phyloP scores from a whole-genome alignment of 2,113 vertebrate genomes.

The Lipophrys pholis region DNA sequence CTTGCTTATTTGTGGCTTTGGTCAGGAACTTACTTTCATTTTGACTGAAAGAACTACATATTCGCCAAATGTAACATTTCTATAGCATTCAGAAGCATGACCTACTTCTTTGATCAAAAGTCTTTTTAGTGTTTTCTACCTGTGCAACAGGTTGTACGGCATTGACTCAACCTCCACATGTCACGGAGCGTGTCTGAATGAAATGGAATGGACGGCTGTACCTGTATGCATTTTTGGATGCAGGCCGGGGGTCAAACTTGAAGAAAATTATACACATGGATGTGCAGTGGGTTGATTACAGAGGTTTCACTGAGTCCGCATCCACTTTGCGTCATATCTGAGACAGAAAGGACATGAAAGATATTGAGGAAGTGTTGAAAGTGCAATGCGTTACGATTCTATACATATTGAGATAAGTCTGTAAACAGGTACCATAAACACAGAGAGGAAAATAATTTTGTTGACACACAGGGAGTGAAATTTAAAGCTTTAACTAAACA shows the following conservation, averaged over 20 bases:
- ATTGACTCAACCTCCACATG: no score
- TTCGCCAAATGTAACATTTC: background rate
- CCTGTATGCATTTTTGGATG: conserved; percentile 98
- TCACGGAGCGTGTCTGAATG: no score
- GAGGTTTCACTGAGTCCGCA: conserved; percentile 52
- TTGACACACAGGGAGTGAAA: background rate
- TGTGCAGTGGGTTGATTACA: conserved; percentile 53
- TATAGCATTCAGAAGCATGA: background rate
- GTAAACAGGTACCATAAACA: background rate
- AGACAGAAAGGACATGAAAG: conserved; percentile 36
- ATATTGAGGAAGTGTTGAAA: background rate
- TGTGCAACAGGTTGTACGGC: background rate
- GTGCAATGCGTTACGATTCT: background rate
- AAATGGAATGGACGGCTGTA: conserved; percentile 54
- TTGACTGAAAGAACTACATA: background rate
- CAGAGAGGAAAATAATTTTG: background rate
- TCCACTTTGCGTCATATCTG: conserved; percentile 79
- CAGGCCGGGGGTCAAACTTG: conserved; percentile 95
- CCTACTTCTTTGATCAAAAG: background rate
- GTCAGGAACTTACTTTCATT: conserved; percentile 10
- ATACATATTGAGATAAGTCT: background rate
- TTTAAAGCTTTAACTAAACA: background rate
- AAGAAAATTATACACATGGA: conserved; percentile 99
- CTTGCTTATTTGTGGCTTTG: no score
- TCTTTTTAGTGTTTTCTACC: background rate